These are phyloP conservation scores for Merops nubicus DNA, from an alignment of 2,113 vertebrate genomes.

Conservation along the genomic window DNA sequence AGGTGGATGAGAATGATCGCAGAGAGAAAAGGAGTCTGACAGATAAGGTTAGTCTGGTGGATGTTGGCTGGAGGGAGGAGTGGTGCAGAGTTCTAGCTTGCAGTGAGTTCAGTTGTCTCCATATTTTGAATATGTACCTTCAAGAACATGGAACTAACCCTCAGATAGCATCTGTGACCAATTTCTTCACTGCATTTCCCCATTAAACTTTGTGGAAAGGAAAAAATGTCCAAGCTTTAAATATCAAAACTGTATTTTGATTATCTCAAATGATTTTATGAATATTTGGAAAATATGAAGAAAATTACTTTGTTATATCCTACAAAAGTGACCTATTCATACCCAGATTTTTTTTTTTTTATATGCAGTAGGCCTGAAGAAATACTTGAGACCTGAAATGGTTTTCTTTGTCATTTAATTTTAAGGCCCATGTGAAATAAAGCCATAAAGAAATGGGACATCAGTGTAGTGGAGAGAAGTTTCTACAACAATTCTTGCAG, in stretches of 20 bases:
- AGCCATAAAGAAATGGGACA: not conserved
- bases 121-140: rapidly evolving
- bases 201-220: not conserved
- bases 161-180: not conserved
- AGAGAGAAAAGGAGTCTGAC: constrained; percentile 93
- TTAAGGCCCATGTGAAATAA: not conserved
- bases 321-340: not conserved
- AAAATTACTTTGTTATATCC: not conserved
- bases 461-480: not conserved
- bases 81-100: not conserved
- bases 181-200: not conserved
- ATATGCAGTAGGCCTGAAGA: not conserved
- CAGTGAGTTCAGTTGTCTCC: not conserved
- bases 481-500: not conserved
- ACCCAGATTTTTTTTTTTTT: not conserved
- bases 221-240: not conserved
- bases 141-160: not conserved
- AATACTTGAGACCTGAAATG: not conserved
- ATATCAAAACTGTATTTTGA: not conserved
- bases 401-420: not conserved
- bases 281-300: not conserved
- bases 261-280: not conserved
- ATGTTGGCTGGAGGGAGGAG: not conserved
- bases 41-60: constrained; percentile 85
- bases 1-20: constrained; percentile 96